Evolutionary conservation across 2,797 vertebrate species (phyloP).

Genomic region (Trematomus bernacchii): DNA sequence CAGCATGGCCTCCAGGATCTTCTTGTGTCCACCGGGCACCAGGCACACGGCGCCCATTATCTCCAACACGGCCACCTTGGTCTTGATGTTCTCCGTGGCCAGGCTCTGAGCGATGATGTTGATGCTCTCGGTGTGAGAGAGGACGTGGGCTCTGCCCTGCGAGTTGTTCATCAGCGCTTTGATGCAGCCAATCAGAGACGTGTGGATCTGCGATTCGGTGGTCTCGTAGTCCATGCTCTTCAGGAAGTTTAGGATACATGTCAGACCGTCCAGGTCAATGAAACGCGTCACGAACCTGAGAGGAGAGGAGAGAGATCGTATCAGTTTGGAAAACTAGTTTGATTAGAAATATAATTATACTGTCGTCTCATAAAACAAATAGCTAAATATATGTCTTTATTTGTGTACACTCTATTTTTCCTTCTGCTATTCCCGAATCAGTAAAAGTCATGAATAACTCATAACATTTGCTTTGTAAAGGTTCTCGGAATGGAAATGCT

Average conservation of each 20-base stretch:
- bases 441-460: conserved; percentile 5
- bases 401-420: not conserved
- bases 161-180: conserved; percentile 99
- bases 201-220: conserved; percentile 98
- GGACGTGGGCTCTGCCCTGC: conserved; percentile 95
- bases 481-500: conserved; percentile 15
- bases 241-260: conserved; percentile 97
- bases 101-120: conserved; percentile 99
- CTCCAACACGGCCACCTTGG: conserved; percentile 98
- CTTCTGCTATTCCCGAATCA: not conserved
- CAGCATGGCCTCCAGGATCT: conserved; percentile 97
- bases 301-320: not conserved
- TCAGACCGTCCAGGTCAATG: conserved; percentile 97
- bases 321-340: not conserved
- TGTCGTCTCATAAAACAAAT: conserved; percentile 2
- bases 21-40: conserved; percentile 97
- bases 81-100: conserved; percentile 98
- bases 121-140: conserved; percentile 97
- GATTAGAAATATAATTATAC: not conserved
- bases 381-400: not conserved
- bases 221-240: conserved; percentile 99
- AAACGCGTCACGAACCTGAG: conserved; percentile 97
- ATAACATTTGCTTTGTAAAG: conserved; percentile 16
- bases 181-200: conserved; percentile 98
- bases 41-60: conserved; percentile 99